These are phyloP conservation scores for Lissocephala sabroskyi DNA, from an alignment of 2,888 invertebrate genomes.

Conservation along the genomic window DNA sequence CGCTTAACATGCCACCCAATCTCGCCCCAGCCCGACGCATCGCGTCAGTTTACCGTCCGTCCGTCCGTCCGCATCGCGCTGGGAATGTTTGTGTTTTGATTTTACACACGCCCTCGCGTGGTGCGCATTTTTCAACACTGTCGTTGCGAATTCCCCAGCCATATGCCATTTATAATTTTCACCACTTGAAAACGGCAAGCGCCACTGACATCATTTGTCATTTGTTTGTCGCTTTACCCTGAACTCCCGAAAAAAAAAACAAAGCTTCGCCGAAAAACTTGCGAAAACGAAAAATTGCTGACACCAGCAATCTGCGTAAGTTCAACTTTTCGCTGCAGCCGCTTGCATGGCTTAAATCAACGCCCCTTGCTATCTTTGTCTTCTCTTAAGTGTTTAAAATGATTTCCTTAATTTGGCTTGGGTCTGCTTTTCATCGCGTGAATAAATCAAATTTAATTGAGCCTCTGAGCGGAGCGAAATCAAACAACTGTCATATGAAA, in stretches of 20 bases:
- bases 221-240: conserved; percentile 21
- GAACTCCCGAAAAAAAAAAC: conserved; percentile 21
- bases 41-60: conserved; percentile 9
- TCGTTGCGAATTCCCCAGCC: conserved; percentile 1
- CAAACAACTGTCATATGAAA: no score
- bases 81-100: conserved; percentile 27
- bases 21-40: conserved; percentile 7
- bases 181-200: conserved; percentile 22
- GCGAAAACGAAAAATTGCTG: conserved; percentile 49
- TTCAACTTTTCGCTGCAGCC: conserved; percentile 31
- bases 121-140: conserved; percentile 34
- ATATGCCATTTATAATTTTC: neutral
- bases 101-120: no score
- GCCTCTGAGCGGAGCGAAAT: no score
- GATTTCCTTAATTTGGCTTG: no score
- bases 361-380: no score
- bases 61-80: conserved; percentile 8
- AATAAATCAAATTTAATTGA: no score
- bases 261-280: conserved; percentile 32
- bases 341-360: conserved; percentile 21
- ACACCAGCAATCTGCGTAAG: conserved; percentile 42
- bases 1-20: conserved; percentile 12
- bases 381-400: no score
- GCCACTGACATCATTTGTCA: conserved; percentile 53
- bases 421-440: no score